Evolutionary conservation across 2,888 invertebrate genomes (phyloP).

Genomic region (Zonitis immaculata): DNA sequence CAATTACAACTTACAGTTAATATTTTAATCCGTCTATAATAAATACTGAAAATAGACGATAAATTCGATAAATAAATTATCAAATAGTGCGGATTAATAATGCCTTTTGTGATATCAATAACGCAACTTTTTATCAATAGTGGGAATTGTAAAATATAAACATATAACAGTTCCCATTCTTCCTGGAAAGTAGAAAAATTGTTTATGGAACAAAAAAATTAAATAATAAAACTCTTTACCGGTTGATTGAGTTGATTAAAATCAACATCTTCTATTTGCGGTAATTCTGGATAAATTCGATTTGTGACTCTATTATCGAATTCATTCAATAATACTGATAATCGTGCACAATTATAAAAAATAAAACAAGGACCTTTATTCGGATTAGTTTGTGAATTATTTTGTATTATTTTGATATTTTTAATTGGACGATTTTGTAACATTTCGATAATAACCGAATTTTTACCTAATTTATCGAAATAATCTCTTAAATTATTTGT

Average conservation of each 20-base stretch:
- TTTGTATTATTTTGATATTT: slow-evolving; percentile 52
- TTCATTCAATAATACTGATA: slow-evolving; percentile 61
- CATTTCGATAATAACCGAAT: slow-evolving; percentile 64
- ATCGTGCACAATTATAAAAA: slow-evolving; percentile 71
- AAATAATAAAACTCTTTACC: slow-evolving; percentile 46
- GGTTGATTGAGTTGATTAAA: slow-evolving; percentile 60
- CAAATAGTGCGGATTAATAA: slow-evolving; percentile 60
- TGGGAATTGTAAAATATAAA: slow-evolving; percentile 63
- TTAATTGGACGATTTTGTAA: slow-evolving; percentile 62
- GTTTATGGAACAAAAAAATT: not conserved
- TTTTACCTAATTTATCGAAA: slow-evolving; percentile 59
- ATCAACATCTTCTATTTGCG: slow-evolving; percentile 56
- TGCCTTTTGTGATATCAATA: slow-evolving; percentile 50
- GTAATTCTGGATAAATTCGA: slow-evolving; percentile 59
- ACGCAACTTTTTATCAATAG: slow-evolving; percentile 55
- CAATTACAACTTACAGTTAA: slow-evolving; percentile 56
- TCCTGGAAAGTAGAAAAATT: slow-evolving; percentile 55
- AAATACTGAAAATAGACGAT: slow-evolving; percentile 65
- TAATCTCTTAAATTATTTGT: slow-evolving; percentile 53
- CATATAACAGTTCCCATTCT: slow-evolving; percentile 71
- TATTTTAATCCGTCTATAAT: slow-evolving; percentile 67
- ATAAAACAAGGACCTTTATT: slow-evolving; percentile 64
- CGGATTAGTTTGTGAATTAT: slow-evolving; percentile 29
- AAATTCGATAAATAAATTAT: slow-evolving; percentile 61
- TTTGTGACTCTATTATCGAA: slow-evolving; percentile 56